Percentiles rank a stretch among this genome's conserved stretches.
These are phyloP conservation scores for Scomber colias DNA, from an alignment of 2,113 vertebrate species.

Conservation along the genomic window DNA sequence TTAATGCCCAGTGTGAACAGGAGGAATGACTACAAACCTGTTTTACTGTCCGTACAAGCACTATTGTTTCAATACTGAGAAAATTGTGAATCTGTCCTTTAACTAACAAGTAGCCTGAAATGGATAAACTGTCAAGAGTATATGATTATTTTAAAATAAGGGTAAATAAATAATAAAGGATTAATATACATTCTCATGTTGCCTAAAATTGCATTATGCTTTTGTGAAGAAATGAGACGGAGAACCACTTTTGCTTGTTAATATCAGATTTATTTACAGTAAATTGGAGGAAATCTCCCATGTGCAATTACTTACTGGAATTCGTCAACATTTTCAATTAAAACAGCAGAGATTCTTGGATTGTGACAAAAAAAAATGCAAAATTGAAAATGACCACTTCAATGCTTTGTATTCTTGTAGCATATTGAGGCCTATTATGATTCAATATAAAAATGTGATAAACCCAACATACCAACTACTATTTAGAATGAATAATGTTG, in stretches of 20 bases:
- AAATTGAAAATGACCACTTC: slow-evolving; percentile 38
- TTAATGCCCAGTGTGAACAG: too few species aligned
- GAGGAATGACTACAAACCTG: too few species aligned
- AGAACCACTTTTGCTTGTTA: slow-evolving; percentile 11
- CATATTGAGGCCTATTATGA: slow-evolving; percentile 28
- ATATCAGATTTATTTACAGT: slow-evolving; percentile 75
- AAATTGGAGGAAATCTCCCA: slow-evolving; percentile 54
- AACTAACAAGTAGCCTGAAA: too few species aligned
- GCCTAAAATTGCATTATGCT: neutral
- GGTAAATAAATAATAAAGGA: too few species aligned
- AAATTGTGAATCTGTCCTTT: too few species aligned
- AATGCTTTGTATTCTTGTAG: slow-evolving; percentile 23
- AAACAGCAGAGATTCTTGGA: slow-evolving; percentile 35
- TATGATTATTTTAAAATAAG: too few species aligned
- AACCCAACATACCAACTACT: slow-evolving; percentile 20
- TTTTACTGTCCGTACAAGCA: too few species aligned
- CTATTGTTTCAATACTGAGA: too few species aligned
- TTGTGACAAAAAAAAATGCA: neutral
- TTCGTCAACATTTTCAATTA: slow-evolving; percentile 45
- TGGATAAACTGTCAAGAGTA: too few species aligned
- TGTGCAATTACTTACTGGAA: slow-evolving; percentile 73
- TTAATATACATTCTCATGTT: too few species aligned
- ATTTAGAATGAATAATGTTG: slow-evolving; percentile 20
- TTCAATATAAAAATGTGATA: slow-evolving; percentile 25
- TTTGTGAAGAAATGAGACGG: neutral